A percentile compares a stretch with the other conserved stretches of the same genome.
Conservation (phyloP, 2,888 invertebrate species). For the Apodemia zela region DNA sequence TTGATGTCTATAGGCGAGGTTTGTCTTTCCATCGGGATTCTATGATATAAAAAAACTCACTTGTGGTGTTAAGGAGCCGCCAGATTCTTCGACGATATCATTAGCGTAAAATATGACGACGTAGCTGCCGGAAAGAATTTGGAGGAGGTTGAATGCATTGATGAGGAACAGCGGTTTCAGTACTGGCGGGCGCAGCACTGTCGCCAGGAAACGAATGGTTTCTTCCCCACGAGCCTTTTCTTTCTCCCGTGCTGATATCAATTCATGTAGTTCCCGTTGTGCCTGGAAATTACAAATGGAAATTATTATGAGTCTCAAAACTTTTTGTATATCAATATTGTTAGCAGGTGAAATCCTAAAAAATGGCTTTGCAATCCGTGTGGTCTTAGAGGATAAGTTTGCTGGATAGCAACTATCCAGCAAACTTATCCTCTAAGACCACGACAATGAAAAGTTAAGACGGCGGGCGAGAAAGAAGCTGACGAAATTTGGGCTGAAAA, state of each 20-base stretch:
- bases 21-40: too few relatives aligned
- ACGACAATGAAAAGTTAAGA: too few relatives aligned
- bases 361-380: too few relatives aligned
- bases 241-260: slow-evolving; percentile 80
- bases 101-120: slow-evolving; percentile 90
- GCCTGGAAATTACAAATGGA: slow-evolving; percentile 56
- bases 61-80: slow-evolving; percentile 63
- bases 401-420: too few relatives aligned
- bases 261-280: slow-evolving; percentile 82
- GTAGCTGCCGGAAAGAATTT: slow-evolving; percentile 88
- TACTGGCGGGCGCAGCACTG: slow-evolving; percentile 80
- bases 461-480: too few relatives aligned
- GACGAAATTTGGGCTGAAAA: too few relatives aligned
- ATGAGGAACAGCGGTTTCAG: slow-evolving; percentile 87
- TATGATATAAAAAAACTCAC: slow-evolving; percentile 42
- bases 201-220: slow-evolving; percentile 71
- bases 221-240: slow-evolving; percentile 75
- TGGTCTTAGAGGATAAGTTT: too few relatives aligned
- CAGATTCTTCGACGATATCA: slow-evolving; percentile 83
- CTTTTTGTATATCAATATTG: too few relatives aligned
- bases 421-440: too few relatives aligned
- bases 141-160: slow-evolving; percentile 86
- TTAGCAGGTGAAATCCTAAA: too few relatives aligned
- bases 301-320: not conserved
- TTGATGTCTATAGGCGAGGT: too few relatives aligned